A percentile compares a stretch with the other conserved stretches of the same genome.
Evolutionary conservation across 37 sponge, comb jelly and placozoan genomes (phyloP).

Genomic region (Dysidea cf. avara): DNA sequence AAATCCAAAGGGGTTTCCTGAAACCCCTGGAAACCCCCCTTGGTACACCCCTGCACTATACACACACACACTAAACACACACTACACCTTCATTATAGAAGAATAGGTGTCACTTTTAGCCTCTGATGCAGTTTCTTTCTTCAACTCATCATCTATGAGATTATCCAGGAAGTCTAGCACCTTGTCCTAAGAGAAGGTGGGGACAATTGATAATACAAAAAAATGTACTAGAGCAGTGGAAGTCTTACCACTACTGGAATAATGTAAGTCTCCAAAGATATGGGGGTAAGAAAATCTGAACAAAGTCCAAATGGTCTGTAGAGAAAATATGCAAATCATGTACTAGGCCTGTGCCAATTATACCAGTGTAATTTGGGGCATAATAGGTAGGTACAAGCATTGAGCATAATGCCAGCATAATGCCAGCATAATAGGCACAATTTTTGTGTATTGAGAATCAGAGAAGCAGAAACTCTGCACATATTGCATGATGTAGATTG

Average conservation of each 20-base stretch:
- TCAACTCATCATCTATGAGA: constrained; percentile 82
- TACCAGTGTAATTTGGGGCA: too few relatives aligned
- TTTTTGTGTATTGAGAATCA: too few relatives aligned
- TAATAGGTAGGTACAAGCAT: too few relatives aligned
- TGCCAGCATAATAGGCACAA: too few relatives aligned
- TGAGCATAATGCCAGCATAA: too few relatives aligned
- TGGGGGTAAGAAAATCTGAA: constrained; percentile 73
- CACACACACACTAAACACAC: constrained; percentile 13
- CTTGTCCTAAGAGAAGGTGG: constrained; percentile 48
- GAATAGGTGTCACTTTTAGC: constrained; percentile 80
- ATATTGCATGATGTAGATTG: too few relatives aligned
- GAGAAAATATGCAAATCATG: too few relatives aligned
- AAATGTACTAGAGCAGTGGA: not conserved
- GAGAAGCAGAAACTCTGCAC: too few relatives aligned
- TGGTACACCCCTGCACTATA: too few relatives aligned
- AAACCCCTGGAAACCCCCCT: too few relatives aligned
- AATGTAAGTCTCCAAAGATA: constrained; percentile 65
- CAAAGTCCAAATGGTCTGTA: constrained; percentile 85
- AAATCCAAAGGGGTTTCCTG: too few relatives aligned
- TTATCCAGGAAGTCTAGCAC: constrained; percentile 69
- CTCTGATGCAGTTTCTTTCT: constrained; percentile 83
- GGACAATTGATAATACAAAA: constrained; percentile 4
- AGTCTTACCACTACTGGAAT: constrained; percentile 84
- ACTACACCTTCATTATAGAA: constrained; percentile 76
- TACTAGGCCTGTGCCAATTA: too few relatives aligned